Evolutionary conservation across 2,888 invertebrate species (phyloP).

Genomic region (Netelia virgata): DNA sequence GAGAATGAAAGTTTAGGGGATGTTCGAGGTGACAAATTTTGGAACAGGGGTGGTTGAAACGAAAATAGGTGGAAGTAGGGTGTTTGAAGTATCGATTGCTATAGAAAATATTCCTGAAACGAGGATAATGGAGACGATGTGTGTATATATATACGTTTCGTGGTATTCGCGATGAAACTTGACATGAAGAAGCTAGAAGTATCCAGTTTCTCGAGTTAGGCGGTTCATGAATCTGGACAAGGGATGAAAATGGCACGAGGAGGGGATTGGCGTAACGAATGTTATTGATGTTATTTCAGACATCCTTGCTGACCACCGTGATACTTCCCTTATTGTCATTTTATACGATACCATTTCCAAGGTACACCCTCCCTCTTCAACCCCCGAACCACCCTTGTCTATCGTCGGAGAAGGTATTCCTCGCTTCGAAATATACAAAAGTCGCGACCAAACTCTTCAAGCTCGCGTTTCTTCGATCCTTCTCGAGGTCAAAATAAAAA

Average conservation of each 20-base stretch:
- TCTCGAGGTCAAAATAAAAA: neutral
- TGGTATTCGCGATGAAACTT: too few relatives aligned
- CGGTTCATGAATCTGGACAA: neutral
- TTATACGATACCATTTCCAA: constrained; percentile 3
- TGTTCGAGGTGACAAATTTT: too few relatives aligned
- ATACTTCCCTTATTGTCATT: constrained; percentile 9
- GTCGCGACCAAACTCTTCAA: neutral
- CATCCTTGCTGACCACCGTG: neutral
- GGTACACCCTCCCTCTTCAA: neutral
- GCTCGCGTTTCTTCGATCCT: neutral
- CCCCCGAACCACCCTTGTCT: neutral
- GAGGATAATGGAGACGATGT: too few relatives aligned
- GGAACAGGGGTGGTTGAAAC: too few relatives aligned
- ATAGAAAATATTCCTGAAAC: too few relatives aligned
- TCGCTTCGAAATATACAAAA: neutral
- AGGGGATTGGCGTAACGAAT: constrained; percentile 2
- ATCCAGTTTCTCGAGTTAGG: neutral
- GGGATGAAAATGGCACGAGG: neutral
- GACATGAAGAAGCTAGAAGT: neutral
- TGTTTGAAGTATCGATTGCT: too few relatives aligned
- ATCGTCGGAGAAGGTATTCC: neutral
- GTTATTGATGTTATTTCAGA: neutral
- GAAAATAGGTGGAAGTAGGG: too few relatives aligned
- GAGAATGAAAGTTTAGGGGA: neutral
- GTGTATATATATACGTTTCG: too few relatives aligned